Evolutionary conservation across 2,113 vertebrate species (phyloP).

Genomic region (Aleadryas rufinucha): DNA sequence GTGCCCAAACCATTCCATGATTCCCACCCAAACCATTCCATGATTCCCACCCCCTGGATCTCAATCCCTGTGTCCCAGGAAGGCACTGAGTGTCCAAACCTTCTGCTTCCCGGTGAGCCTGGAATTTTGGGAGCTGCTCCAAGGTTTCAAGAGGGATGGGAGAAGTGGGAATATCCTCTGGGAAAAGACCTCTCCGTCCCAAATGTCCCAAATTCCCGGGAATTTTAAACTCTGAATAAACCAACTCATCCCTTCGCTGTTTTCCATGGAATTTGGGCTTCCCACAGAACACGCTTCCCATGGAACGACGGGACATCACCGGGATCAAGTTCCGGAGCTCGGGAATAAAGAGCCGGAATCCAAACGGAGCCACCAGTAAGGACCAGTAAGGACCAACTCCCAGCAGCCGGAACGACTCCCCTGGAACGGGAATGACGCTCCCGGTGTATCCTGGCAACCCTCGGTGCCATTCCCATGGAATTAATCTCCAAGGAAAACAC

Average conservation of each 20-base stretch:
- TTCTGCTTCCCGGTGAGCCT: rapidly evolving
- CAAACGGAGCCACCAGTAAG: rapidly evolving
- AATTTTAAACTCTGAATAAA: too few relatives aligned
- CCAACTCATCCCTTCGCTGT: not conserved
- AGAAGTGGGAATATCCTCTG: not conserved
- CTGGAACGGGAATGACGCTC: rapidly evolving
- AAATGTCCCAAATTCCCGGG: not conserved
- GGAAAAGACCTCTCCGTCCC: not conserved
- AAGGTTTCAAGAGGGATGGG: not conserved
- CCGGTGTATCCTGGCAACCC: not conserved
- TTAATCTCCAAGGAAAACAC: not conserved
- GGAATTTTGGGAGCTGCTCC: not conserved
- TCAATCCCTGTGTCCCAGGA: not conserved
- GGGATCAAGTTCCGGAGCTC: rapidly evolving
- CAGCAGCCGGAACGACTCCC: rapidly evolving
- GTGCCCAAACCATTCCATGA: not conserved
- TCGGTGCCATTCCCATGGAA: not conserved
- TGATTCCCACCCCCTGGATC: not conserved
- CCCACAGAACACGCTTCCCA: rapidly evolving
- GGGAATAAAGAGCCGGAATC: rapidly evolving
- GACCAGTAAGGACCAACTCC: not conserved
- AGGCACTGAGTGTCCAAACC: rapidly evolving
- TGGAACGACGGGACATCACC: rapidly evolving
- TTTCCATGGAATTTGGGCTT: rapidly evolving
- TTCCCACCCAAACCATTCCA: not conserved